phyloP scores from a whole-genome alignment of 2,888 invertebrate genomes.

The Gisinianus flammeolus region DNA sequence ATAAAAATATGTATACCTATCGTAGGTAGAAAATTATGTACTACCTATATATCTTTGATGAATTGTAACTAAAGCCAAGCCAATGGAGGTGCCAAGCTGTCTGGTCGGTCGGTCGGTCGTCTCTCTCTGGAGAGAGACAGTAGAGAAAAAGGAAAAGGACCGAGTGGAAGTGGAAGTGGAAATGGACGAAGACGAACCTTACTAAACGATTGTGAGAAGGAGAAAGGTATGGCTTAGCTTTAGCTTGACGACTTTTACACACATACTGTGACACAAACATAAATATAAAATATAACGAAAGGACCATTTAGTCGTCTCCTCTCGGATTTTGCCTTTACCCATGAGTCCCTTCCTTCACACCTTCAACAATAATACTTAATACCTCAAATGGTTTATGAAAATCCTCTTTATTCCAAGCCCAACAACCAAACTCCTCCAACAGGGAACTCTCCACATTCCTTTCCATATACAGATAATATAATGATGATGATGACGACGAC shows the following conservation, averaged over 20 bases:
- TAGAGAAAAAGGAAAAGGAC: background rate
- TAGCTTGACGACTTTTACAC: background rate
- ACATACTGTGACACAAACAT: background rate
- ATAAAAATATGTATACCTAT: too few species aligned
- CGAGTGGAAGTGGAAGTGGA: background rate
- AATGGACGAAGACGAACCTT: background rate
- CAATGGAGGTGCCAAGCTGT: constrained; percentile 51
- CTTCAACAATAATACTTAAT: constrained; percentile 45
- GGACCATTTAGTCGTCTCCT: constrained; percentile 16
- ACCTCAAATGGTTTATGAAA: constrained; percentile 45
- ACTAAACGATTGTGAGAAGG: too few species aligned
- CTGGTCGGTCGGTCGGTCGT: constrained; percentile 32
- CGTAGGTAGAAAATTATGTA: background rate
- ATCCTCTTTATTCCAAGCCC: constrained; percentile 34
- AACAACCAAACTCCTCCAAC: background rate
- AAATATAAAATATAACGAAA: background rate
- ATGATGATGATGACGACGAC: background rate
- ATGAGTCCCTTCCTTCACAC: constrained; percentile 36
- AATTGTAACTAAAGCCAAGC: constrained; percentile 33
- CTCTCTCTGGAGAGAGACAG: constrained; percentile 1
- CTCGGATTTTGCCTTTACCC: background rate
- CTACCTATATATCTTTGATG: constrained; percentile 24
- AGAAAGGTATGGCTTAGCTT: background rate
- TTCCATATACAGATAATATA: too few species aligned
- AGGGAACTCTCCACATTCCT: background rate